Evolutionary conservation across 2,113 vertebrate species (phyloP).

Genomic region (Pogonocichla stellata): DNA sequence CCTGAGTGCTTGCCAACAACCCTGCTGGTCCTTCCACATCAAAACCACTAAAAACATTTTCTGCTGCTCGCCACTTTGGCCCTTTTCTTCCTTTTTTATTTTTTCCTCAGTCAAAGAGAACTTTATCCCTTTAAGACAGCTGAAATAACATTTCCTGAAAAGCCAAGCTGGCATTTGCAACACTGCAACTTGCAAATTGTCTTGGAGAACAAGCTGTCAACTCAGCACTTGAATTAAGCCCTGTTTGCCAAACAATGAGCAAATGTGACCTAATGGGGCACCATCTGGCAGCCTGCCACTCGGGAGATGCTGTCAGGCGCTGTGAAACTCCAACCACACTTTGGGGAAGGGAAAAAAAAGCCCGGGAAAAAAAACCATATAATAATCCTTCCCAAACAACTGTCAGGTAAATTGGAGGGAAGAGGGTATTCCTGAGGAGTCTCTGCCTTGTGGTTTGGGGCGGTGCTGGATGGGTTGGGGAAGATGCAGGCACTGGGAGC

Average conservation of each 20-base stretch:
- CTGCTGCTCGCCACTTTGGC: neutral
- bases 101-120: neutral
- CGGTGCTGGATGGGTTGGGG: neutral
- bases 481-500: neutral
- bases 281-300: conserved; percentile 65
- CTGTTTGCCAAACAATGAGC: conserved; percentile 70
- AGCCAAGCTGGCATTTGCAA: conserved; percentile 66
- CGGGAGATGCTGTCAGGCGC: neutral
- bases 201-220: conserved; percentile 71
- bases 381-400: neutral
- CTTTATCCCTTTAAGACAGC: conserved; percentile 53
- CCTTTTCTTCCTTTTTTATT: neutral
- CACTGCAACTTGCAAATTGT: conserved; percentile 59
- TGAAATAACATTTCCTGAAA: conserved; percentile 48
- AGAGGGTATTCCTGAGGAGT: neutral
- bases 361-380: neutral
- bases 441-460: neutral
- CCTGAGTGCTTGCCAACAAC: neutral
- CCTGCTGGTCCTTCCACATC: neutral
- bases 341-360: neutral
- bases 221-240: conserved; percentile 66
- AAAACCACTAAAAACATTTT: neutral
- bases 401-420: neutral
- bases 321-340: neutral
- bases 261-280: conserved; percentile 67